Evolutionary conservation across 2,113 vertebrate species (phyloP).

Genomic region (Anser brachyrhynchus): DNA sequence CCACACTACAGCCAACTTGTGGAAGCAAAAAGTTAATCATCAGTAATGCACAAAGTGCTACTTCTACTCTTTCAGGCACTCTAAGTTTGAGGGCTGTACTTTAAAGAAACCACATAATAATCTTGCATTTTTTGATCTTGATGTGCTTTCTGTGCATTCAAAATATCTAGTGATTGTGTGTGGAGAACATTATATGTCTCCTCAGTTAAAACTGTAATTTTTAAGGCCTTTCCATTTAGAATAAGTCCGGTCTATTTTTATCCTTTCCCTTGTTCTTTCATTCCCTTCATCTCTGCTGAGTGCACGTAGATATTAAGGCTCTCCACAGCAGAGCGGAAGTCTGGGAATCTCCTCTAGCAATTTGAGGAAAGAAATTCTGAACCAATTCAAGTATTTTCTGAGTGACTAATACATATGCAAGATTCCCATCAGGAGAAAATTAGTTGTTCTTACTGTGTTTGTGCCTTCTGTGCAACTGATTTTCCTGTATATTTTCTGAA

Average conservation of each 20-base stretch:
- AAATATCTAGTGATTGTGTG: neutral
- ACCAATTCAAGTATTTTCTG: neutral
- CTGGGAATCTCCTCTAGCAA: neutral
- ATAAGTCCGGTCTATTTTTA: neutral
- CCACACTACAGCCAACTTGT: neutral
- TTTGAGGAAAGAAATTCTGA: neutral
- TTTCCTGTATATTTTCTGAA: neutral
- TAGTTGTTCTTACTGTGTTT: neutral
- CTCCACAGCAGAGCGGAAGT: neutral
- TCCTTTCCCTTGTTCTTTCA: neutral
- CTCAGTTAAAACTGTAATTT: neutral
- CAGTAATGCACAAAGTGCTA: neutral
- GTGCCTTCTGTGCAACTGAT: neutral
- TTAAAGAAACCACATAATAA: neutral
- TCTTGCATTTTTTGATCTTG: neutral
- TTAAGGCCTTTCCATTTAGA: neutral
- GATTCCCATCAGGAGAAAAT: neutral
- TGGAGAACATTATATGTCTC: neutral
- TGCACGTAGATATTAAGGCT: neutral
- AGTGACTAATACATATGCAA: neutral
- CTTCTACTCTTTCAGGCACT: neutral
- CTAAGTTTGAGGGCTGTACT: neutral
- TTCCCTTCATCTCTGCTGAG: conserved; percentile 2
- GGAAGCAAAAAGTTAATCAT: neutral
- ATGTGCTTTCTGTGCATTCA: neutral